These are phyloP conservation scores for Campopleginae sp. DNA, from an alignment of 2,888 invertebrate genomes.

Conservation along the genomic window DNA sequence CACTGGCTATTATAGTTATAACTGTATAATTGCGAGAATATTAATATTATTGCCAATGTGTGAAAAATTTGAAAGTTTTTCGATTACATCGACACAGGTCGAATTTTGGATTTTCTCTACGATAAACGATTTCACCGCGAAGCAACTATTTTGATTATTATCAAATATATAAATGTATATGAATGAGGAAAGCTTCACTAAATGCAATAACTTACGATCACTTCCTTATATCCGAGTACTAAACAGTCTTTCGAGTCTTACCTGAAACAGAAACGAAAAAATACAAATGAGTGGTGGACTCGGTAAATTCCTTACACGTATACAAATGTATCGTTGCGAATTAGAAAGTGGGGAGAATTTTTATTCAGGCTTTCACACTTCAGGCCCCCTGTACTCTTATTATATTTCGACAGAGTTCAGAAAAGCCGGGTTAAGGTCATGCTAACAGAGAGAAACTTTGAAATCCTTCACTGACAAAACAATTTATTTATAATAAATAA, in stretches of 20 bases:
- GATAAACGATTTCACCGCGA: neutral
- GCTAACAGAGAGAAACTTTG: neutral
- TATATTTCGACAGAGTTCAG: slow-evolving; percentile 1
- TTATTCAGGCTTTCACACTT: neutral
- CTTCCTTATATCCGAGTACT: slow-evolving; percentile 63
- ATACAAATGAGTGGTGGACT: neutral
- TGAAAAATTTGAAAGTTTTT: neutral
- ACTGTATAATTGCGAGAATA: neutral
- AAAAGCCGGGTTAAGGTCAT: slow-evolving; percentile 35
- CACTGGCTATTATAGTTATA: neutral
- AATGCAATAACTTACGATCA: slow-evolving; percentile 62
- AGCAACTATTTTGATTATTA: neutral
- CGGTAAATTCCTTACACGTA: neutral
- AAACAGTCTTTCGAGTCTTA: slow-evolving; percentile 63
- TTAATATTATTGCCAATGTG: neutral
- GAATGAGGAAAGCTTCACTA: slow-evolving; percentile 22
- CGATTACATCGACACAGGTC: neutral
- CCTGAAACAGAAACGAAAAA: slow-evolving; percentile 55
- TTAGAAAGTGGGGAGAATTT: slow-evolving; percentile 15
- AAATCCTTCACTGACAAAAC: no score
- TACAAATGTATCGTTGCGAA: neutral
- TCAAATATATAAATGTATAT: neutral
- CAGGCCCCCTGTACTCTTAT: slow-evolving; percentile 1
- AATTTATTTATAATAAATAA: no score
- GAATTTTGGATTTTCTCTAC: neutral